These are phyloP conservation scores for Arctocebus calabarensis DNA, from an alignment of 2,797 vertebrate species.

Conservation along the genomic window DNA sequence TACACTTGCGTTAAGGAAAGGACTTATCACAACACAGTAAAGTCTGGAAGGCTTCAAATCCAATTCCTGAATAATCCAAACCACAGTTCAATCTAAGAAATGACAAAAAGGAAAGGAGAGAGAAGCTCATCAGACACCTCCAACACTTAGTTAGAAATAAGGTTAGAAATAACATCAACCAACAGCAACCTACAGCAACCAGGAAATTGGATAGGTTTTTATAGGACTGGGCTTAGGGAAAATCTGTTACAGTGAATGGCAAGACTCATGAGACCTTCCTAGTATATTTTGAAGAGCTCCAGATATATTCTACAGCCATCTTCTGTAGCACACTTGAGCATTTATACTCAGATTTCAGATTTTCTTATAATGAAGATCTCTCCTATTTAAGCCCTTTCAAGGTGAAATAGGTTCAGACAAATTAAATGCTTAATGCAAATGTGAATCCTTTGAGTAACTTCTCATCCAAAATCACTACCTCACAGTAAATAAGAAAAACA, in stretches of 20 bases:
- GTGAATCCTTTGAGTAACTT: constrained; percentile 21
- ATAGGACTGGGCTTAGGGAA: not conserved
- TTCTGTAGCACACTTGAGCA: not conserved
- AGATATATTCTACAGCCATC: constrained; percentile 46
- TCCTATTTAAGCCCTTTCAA: not conserved
- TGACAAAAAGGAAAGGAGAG: constrained; percentile 17
- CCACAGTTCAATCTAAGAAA: not conserved
- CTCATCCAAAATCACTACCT: constrained; percentile 49
- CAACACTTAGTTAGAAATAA: constrained; percentile 31
- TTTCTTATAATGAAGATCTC: constrained; percentile 49
- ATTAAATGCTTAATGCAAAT: constrained; percentile 39
- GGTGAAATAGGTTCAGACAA: not conserved
- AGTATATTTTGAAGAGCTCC: constrained; percentile 42
- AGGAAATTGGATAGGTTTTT: constrained; percentile 9
- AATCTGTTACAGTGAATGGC: constrained; percentile 32
- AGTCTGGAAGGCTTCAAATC: constrained; percentile 16
- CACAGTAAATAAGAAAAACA: constrained; percentile 37
- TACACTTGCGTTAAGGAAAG: constrained; percentile 42
- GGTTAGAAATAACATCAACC: constrained; percentile 9
- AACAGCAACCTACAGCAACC: not conserved
- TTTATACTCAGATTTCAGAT: constrained; percentile 47
- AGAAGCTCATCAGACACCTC: not conserved
- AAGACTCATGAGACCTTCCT: constrained; percentile 46
- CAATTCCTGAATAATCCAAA: constrained; percentile 44
- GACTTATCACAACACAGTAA: constrained; percentile 29